Conservation (phyloP, 2,113 vertebrate genomes). For the Paracanthobrama guichenoti region DNA sequence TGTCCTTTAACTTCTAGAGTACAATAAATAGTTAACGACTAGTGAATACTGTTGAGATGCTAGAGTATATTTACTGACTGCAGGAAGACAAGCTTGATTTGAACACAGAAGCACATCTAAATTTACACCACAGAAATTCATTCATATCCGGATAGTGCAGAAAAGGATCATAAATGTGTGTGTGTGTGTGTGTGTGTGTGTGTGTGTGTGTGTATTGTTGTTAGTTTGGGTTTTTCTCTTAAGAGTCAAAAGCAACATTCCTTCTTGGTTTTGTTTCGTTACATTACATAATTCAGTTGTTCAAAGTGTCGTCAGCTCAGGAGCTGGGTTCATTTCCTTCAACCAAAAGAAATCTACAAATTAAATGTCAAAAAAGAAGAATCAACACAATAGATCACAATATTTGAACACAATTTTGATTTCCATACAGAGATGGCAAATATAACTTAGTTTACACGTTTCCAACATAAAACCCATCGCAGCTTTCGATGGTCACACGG, state of each 20-base stretch:
- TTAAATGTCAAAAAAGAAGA: slow-evolving; percentile 72
- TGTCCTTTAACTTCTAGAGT: slow-evolving; percentile 83
- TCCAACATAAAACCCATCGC: slow-evolving; percentile 75
- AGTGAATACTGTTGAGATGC: slow-evolving; percentile 81
- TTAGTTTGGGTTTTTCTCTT: slow-evolving; percentile 18
- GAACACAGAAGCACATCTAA: slow-evolving; percentile 88
- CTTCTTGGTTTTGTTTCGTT: slow-evolving; percentile 72
- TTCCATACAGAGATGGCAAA: slow-evolving; percentile 81
- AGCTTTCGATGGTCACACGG: slow-evolving; percentile 69
- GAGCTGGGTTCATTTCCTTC: slow-evolving; percentile 64
- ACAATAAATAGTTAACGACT: slow-evolving; percentile 81
- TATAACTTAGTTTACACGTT: slow-evolving; percentile 78
- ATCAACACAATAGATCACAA: slow-evolving; percentile 81
- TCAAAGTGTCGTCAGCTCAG: slow-evolving; percentile 81
- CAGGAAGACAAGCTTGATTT: slow-evolving; percentile 92
- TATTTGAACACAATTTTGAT: slow-evolving; percentile 76
- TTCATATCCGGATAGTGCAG: slow-evolving; percentile 91
- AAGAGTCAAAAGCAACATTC: slow-evolving; percentile 84
- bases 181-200: slow-evolving; percentile 34
- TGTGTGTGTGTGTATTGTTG: not conserved
- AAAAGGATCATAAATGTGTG: slow-evolving; percentile 75
- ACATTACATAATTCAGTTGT: slow-evolving; percentile 67
- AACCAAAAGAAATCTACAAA: slow-evolving; percentile 69
- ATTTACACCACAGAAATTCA: slow-evolving; percentile 86
- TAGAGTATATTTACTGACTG: slow-evolving; percentile 85